A percentile compares a stretch with the other conserved stretches of the same genome.
These are phyloP conservation scores for Falco berigora DNA, from an alignment of 2,797 vertebrate genomes.

Conservation along the genomic window DNA sequence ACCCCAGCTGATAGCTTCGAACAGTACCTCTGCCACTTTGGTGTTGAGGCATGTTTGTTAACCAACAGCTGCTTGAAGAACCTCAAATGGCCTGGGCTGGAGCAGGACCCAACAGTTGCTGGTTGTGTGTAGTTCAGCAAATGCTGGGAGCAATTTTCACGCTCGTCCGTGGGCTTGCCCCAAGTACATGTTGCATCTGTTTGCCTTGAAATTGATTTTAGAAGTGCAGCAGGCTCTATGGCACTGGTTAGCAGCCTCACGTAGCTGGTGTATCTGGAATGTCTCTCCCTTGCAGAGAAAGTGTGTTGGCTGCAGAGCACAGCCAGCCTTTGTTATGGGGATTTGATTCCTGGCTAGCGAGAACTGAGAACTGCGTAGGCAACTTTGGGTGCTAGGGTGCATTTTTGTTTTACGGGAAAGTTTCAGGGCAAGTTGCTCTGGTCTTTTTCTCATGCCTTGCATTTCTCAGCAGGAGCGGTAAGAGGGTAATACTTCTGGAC, in stretches of 20 bases:
- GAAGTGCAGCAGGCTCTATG: neutral
- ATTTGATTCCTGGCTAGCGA: neutral
- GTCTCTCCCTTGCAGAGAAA: neutral
- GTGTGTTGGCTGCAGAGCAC: neutral
- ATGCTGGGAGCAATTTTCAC: neutral
- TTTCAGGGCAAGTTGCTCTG: neutral
- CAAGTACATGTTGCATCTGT: neutral
- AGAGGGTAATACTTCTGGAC: neutral
- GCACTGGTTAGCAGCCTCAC: neutral
- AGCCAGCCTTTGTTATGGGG: neutral
- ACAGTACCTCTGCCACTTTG: neutral
- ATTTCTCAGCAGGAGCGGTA: neutral
- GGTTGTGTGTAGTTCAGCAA: neutral
- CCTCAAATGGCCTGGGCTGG: neutral
- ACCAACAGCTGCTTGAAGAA: neutral
- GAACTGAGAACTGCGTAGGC: slow-evolving; percentile 12
- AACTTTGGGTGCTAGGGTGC: neutral
- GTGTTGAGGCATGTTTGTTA: neutral
- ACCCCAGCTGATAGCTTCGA: neutral
- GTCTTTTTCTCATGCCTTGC: neutral
- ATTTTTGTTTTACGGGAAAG: neutral
- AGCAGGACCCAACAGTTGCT: neutral
- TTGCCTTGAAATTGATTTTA: slow-evolving; percentile 52
- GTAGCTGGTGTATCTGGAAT: neutral
- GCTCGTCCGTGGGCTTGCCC: neutral